phyloP scores from a whole-genome alignment of 2,888 invertebrate genomes.

The Allolobophora icterica region DNA sequence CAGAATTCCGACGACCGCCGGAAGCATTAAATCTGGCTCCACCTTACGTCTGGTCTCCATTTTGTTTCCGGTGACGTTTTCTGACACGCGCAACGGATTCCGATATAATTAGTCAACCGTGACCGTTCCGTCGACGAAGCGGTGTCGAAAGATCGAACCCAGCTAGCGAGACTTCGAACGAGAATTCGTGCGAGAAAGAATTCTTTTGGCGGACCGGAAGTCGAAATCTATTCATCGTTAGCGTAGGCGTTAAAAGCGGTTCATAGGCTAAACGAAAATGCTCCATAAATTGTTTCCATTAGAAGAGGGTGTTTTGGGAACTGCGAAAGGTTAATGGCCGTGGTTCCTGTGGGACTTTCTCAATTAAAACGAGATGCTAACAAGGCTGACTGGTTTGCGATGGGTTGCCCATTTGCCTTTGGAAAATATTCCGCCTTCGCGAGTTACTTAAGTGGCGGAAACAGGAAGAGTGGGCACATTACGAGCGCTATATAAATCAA shows the following conservation, averaged over 20 bases:
- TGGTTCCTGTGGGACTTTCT: too few relatives aligned
- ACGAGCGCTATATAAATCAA: too few relatives aligned
- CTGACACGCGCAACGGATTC: background rate
- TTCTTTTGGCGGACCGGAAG: background rate
- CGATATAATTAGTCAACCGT: background rate
- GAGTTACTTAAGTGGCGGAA: too few relatives aligned
- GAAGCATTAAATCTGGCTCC: background rate
- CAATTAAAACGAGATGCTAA: background rate
- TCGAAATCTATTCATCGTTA: background rate
- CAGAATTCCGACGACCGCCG: background rate
- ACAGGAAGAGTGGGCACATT: too few relatives aligned
- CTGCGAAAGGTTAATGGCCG: background rate
- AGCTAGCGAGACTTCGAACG: background rate
- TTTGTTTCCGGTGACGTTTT: background rate
- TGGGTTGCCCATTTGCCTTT: background rate
- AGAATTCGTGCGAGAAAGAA: background rate
- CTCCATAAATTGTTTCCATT: background rate
- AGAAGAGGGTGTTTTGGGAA: background rate
- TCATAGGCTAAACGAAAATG: too few relatives aligned
- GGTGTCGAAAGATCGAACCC: background rate
- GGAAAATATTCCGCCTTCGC: background rate
- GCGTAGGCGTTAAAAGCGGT: too few relatives aligned
- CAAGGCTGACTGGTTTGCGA: background rate
- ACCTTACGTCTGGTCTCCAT: background rate
- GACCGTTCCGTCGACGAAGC: background rate